Percentiles rank a stretch among this genome's conserved stretches.
phyloP scores from a whole-genome alignment of 2,888 invertebrate species.

The Monochamus alternatus region DNA sequence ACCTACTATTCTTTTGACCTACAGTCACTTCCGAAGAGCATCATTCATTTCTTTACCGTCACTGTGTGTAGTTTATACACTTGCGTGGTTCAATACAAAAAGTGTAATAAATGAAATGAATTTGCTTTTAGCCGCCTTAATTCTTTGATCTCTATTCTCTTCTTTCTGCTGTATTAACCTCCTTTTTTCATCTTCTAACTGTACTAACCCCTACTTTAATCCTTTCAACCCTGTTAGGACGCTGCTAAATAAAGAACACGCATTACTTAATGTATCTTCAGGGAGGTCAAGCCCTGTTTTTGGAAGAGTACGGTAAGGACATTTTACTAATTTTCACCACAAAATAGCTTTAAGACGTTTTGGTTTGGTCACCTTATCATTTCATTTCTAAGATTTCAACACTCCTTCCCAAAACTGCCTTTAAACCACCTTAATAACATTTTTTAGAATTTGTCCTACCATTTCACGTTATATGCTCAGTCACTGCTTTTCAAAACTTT shows the following conservation, averaged over 20 bases:
- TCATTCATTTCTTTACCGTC: neutral
- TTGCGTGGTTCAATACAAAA: neutral
- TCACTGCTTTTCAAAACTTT: no score
- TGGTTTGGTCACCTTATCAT: neutral
- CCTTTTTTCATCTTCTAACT: conserved; percentile 45
- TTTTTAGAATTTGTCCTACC: no score
- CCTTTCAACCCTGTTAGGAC: conserved; percentile 56
- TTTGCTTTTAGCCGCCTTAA: conserved; percentile 11
- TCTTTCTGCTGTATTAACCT: conserved; percentile 26
- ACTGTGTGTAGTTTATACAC: neutral
- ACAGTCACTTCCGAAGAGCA: neutral
- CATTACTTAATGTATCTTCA: conserved; percentile 64
- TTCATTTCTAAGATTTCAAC: no score
- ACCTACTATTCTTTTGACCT: neutral
- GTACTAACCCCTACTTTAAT: conserved; percentile 46
- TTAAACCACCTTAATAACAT: no score
- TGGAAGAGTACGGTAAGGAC: conserved; percentile 62
- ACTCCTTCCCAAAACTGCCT: no score
- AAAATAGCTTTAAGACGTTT: neutral
- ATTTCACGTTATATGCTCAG: no score
- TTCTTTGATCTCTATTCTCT: neutral
- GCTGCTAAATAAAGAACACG: conserved; percentile 63
- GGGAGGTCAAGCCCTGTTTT: conserved; percentile 67
- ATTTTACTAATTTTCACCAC: neutral
- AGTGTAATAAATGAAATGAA: neutral